Evolutionary conservation across 2,797 vertebrate genomes (phyloP).

Genomic region (Leuciscus waleckii): DNA sequence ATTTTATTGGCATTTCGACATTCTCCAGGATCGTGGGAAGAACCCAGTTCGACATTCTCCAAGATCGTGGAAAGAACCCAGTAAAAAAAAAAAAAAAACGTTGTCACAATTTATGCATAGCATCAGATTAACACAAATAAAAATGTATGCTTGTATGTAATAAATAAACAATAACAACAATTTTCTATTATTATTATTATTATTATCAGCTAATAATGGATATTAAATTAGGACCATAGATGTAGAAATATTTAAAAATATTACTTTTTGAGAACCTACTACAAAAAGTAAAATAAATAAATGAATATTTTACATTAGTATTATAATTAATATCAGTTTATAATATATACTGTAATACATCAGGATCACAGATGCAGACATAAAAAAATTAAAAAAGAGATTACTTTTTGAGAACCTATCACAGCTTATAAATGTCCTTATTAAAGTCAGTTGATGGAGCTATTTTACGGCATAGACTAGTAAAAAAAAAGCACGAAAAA

Average conservation of each 20-base stretch:
- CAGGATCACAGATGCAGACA: background rate
- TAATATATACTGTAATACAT: background rate
- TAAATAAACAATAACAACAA: background rate
- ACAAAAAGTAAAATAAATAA: background rate
- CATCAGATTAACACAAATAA: background rate
- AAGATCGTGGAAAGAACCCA: background rate
- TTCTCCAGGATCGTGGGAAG: background rate
- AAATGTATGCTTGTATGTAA: background rate
- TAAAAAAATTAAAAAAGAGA: background rate
- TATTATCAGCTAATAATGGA: background rate
- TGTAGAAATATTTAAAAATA: background rate
- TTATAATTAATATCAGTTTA: background rate
- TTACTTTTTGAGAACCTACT: background rate
- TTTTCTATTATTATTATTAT: too few species aligned
- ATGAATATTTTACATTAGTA: background rate
- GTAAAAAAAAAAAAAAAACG: background rate
- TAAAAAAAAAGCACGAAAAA: background rate
- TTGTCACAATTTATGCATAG: background rate
- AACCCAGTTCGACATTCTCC: background rate
- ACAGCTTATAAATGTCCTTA: background rate
- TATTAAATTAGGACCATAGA: background rate
- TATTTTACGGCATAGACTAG: background rate
- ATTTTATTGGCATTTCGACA: background rate
- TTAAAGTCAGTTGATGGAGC: background rate
- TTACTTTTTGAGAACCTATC: background rate